A percentile compares a stretch with the other conserved stretches of the same genome.
phyloP scores from a whole-genome alignment of 2,888 invertebrate genomes.

The Oscheius sp. region DNA sequence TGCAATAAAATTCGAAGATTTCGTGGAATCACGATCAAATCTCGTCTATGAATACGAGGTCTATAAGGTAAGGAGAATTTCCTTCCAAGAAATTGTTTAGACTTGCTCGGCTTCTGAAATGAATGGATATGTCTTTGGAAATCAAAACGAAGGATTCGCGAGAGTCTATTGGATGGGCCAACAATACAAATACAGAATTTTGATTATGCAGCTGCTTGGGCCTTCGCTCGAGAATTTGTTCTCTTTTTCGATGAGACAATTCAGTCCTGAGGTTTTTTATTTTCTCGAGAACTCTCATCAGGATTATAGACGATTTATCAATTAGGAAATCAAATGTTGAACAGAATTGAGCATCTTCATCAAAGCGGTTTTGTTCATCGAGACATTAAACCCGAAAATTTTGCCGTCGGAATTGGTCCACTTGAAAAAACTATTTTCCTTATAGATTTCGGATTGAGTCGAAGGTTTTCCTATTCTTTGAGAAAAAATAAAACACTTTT shows the following conservation, averaged over 20 bases:
- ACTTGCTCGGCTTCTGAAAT: slow-evolving; percentile 9
- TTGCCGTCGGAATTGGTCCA: slow-evolving; percentile 51
- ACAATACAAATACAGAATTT: slow-evolving; percentile 35
- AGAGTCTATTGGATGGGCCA: slow-evolving; percentile 20
- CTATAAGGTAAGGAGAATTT: slow-evolving; percentile 20
- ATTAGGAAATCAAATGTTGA: slow-evolving; percentile 54
- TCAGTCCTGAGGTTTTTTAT: slow-evolving; percentile 42
- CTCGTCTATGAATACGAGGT: slow-evolving; percentile 56
- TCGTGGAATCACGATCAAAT: slow-evolving; percentile 29
- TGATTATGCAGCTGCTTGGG: slow-evolving; percentile 61
- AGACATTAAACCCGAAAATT: slow-evolving; percentile 60
- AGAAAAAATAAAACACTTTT: neutral
- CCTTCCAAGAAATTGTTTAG: neutral
- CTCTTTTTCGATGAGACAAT: slow-evolving; percentile 50
- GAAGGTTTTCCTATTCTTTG: slow-evolving; percentile 33
- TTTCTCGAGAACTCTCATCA: no score
- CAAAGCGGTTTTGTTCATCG: slow-evolving; percentile 63
- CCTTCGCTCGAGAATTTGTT: slow-evolving; percentile 61
- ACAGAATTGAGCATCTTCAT: slow-evolving; percentile 57
- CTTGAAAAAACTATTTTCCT: slow-evolving; percentile 52
- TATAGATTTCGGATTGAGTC: slow-evolving; percentile 61
- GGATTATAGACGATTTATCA: slow-evolving; percentile 48
- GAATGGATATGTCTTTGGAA: slow-evolving; percentile 5
- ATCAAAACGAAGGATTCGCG: slow-evolving; percentile 9
- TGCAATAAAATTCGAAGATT: slow-evolving; percentile 58